Percentiles rank a stretch among this genome's conserved stretches.
Conservation (phyloP, 2,797 vertebrate genomes). For the Austrolebias charrua region DNA sequence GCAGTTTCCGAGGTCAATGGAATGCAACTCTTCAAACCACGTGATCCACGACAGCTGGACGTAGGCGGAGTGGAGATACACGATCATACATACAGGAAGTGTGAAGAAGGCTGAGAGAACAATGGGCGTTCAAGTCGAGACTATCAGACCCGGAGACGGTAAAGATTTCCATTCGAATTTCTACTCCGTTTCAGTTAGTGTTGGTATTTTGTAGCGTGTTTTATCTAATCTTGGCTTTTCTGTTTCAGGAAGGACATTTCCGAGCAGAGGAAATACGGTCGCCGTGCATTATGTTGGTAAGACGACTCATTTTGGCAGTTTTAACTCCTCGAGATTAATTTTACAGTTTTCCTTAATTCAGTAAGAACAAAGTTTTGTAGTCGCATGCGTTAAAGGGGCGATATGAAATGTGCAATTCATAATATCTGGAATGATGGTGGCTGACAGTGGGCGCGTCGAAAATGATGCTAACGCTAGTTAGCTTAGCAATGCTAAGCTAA, state of each 20-base stretch:
- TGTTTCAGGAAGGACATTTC: constrained; percentile 35
- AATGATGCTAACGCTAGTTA: constrained; percentile 3
- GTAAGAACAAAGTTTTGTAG: neutral
- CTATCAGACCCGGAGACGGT: constrained; percentile 54
- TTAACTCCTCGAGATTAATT: neutral
- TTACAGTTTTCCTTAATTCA: neutral
- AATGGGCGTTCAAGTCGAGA: constrained; percentile 65
- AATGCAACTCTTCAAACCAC: constrained; percentile 7
- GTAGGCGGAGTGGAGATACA: neutral
- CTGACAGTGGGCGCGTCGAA: neutral
- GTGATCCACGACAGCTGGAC: neutral
- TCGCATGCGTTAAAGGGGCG: too few species aligned
- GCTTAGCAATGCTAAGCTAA: too few species aligned
- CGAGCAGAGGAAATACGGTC: constrained; percentile 5
- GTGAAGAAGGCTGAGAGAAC: constrained; percentile 30
- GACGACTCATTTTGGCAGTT: constrained; percentile 7
- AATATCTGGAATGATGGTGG: neutral
- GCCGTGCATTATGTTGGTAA: constrained; percentile 65
- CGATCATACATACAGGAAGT: neutral
- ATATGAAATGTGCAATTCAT: rapidly evolving
- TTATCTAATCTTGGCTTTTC: neutral
- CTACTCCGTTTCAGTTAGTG: neutral
- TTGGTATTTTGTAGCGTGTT: neutral
- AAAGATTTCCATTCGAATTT: neutral
- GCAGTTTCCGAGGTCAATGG: too few species aligned